phyloP scores from a whole-genome alignment of 1,140 invertebrate species.

The Capitella teleta region DNA sequence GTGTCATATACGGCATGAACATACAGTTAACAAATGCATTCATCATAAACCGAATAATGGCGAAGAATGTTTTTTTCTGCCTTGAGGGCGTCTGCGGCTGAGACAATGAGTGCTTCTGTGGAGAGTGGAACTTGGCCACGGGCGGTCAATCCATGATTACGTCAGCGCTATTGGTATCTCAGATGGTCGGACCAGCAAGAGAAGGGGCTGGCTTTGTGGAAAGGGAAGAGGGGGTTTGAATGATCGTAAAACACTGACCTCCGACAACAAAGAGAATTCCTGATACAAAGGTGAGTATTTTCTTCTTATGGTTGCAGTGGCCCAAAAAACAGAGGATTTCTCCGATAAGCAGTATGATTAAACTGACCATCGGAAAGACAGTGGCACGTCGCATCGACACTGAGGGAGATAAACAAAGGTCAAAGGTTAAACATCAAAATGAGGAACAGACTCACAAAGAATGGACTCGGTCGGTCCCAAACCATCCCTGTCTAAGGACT shows the following conservation, averaged over 20 bases:
- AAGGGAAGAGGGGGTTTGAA: no score
- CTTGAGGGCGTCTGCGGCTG: no score
- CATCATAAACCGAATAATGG: no score
- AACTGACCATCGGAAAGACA: slow-evolving; percentile 14
- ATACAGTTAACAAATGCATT: no score
- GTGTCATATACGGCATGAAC: no score
- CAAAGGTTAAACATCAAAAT: neutral
- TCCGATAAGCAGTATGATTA: slow-evolving; percentile 13
- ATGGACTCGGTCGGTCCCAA: slow-evolving; percentile 13
- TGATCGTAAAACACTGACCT: slow-evolving; percentile 8
- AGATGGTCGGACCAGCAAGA: no score
- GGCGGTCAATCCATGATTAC: no score
- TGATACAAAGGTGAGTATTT: slow-evolving; percentile 14
- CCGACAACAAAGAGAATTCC: slow-evolving; percentile 17
- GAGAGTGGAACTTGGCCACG: no score
- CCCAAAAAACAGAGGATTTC: slow-evolving; percentile 14
- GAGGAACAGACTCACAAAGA: slow-evolving; percentile 14
- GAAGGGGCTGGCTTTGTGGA: no score
- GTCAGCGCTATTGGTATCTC: no score
- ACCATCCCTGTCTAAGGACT: slow-evolving; percentile 10
- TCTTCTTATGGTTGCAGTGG: slow-evolving; percentile 14
- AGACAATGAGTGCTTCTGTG: no score
- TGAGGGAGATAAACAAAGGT: neutral
- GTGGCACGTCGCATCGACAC: slow-evolving; percentile 15
- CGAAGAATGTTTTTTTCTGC: no score